Evolutionary conservation across 2,797 vertebrate genomes (phyloP).

Genomic region (Prionace glauca): DNA sequence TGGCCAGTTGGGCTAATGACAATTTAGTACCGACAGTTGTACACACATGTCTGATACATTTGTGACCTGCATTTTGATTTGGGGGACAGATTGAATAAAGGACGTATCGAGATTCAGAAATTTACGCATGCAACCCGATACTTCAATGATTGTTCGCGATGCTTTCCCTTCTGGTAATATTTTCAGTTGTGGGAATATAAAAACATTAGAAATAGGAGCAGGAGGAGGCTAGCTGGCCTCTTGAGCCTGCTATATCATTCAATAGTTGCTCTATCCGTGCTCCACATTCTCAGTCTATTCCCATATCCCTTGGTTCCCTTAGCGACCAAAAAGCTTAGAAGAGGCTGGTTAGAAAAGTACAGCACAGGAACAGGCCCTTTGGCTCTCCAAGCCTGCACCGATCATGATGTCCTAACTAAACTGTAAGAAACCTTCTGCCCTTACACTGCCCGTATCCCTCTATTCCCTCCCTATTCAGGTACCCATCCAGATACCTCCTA

Average conservation of each 20-base stretch:
- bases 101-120: background rate
- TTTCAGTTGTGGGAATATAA: background rate
- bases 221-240: background rate
- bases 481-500: too few relatives aligned
- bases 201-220: background rate
- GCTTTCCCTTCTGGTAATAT: background rate
- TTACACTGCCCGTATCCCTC: too few relatives aligned
- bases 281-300: background rate
- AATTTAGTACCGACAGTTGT: background rate
- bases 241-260: background rate
- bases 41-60: background rate
- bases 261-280: background rate
- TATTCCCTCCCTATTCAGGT: too few relatives aligned
- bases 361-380: too few relatives aligned
- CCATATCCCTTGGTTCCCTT: background rate
- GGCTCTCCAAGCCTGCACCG: too few relatives aligned
- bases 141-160: background rate
- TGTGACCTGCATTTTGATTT: background rate
- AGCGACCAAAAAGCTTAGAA: background rate
- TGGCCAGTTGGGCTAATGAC: background rate
- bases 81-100: background rate
- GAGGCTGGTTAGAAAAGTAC: too few relatives aligned
- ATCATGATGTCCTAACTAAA: too few relatives aligned
- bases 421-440: too few relatives aligned
- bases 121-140: background rate